A percentile compares a stretch with the other conserved stretches of the same genome.
Conservation (phyloP, 2,113 vertebrate species). For the Tautogolabrus adspersus region DNA sequence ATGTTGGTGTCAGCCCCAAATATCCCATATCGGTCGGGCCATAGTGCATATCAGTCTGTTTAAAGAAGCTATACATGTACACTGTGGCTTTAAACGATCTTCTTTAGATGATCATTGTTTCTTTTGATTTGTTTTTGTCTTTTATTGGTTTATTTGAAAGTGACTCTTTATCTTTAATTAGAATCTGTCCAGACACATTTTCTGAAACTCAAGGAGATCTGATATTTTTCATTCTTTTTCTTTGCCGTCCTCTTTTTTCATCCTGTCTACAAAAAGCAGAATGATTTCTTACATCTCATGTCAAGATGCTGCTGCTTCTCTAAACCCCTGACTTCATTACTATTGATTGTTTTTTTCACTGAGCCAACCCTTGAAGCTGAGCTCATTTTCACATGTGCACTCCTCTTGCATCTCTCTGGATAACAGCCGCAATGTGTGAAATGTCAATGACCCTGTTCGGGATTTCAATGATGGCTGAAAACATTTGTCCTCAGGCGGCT, state of each 20-base stretch:
- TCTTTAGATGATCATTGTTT: no score
- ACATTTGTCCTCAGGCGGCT: not conserved
- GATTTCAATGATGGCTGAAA: constrained; percentile 27
- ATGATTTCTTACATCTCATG: not conserved
- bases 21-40: no score
- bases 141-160: no score
- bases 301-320: not conserved
- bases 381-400: not conserved
- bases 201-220: no score
- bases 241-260: not conserved
- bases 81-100: no score
- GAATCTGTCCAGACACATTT: no score
- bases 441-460: constrained; percentile 30
- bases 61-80: no score
- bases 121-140: no score
- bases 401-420: not conserved
- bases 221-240: not conserved
- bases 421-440: not conserved
- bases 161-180: no score
- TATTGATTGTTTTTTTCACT: not conserved
- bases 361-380: not conserved
- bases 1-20: no score
- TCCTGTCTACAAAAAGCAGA: not conserved
- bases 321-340: not conserved
- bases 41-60: no score